These are phyloP conservation scores for Pandion haliaetus DNA, from an alignment of 2,113 vertebrate species.

Conservation along the genomic window DNA sequence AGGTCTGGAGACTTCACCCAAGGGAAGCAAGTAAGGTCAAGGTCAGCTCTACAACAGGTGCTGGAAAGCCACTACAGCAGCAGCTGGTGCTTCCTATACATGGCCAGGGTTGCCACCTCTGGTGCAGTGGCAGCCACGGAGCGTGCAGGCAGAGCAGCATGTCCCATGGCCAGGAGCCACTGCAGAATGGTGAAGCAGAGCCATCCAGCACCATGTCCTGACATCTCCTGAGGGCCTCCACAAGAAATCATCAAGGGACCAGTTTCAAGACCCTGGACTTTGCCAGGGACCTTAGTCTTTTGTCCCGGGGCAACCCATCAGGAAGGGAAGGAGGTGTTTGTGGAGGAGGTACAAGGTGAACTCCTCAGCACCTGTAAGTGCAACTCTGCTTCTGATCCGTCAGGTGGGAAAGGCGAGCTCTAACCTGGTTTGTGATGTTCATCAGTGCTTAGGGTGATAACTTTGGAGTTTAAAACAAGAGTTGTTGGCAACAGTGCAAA, in stretches of 20 bases:
- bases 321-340: background rate
- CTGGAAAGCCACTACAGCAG: background rate
- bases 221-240: background rate
- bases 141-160: background rate
- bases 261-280: background rate
- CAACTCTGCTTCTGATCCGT: background rate
- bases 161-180: rapidly evolving
- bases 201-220: background rate
- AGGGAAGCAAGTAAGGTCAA: background rate
- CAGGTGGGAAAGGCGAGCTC: background rate
- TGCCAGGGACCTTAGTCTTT: background rate
- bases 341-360: background rate
- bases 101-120: background rate
- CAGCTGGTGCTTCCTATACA: background rate
- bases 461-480: background rate
- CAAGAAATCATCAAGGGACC: background rate
- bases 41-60: background rate
- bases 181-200: background rate
- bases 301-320: background rate
- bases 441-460: background rate
- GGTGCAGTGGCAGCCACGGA: background rate
- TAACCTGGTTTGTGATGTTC: background rate
- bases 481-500: background rate
- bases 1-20: background rate
- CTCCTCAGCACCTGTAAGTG: background rate